A percentile compares a stretch with the other conserved stretches of the same genome.
Conservation (phyloP, 2,113 vertebrate species). For the Colius striatus region DNA sequence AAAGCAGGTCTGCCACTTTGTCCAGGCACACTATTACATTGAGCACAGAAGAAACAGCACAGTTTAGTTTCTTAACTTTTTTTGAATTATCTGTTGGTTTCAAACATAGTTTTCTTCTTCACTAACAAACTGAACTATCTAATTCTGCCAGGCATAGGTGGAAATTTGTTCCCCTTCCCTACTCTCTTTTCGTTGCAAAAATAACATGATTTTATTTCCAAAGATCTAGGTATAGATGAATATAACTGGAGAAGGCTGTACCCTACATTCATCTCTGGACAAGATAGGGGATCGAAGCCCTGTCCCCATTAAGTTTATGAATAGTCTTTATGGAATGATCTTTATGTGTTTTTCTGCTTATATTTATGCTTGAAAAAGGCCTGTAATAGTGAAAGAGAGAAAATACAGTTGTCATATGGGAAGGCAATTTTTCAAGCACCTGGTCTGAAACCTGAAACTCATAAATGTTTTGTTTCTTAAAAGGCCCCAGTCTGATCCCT, state of each 20-base stretch:
- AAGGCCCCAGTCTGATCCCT: not conserved
- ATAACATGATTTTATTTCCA: not conserved
- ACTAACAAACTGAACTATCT: not conserved
- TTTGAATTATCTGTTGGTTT: not conserved
- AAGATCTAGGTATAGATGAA: not conserved
- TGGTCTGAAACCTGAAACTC: constrained; percentile 7
- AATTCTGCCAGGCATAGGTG: not conserved
- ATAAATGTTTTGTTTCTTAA: not conserved
- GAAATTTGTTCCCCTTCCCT: not conserved
- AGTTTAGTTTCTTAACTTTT: not conserved
- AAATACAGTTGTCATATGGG: not conserved
- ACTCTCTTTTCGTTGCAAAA: not conserved
- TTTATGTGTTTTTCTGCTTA: not conserved
- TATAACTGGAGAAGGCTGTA: not conserved
- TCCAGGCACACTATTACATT: not conserved
- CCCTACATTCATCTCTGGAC: not conserved
- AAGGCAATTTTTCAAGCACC: not conserved
- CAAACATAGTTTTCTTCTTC: not conserved
- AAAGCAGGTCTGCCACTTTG: not conserved
- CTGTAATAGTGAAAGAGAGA: not conserved
- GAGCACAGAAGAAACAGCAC: not conserved
- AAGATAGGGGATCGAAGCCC: not conserved
- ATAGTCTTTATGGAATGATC: not conserved
- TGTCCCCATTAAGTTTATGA: not conserved
- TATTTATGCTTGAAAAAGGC: not conserved